Conservation (phyloP, 2,113 vertebrate species). For the Hippocampus mohnikei region DNA sequence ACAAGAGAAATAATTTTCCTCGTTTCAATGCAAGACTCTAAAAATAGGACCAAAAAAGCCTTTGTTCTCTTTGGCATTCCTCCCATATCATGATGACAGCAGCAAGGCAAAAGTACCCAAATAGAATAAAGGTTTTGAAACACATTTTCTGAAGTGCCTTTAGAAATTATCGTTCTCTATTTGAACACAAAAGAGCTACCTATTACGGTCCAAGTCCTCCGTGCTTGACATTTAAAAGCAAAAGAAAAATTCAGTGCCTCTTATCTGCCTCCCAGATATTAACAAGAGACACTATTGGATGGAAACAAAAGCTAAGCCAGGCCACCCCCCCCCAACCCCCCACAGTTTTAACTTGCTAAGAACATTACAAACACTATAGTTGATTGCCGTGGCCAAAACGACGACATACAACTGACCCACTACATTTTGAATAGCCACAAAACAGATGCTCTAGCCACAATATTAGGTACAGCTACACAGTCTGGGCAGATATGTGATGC, state of each 20-base stretch:
- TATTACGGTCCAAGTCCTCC: background rate
- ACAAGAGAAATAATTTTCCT: background rate
- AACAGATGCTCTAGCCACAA: background rate
- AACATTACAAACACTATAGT: background rate
- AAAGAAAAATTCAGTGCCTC: background rate
- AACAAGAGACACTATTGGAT: constrained; percentile 5
- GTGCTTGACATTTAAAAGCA: constrained; percentile 18
- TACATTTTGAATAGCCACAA: background rate
- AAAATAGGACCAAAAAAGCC: background rate
- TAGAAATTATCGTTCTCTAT: constrained; percentile 6
- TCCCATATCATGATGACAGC: constrained; percentile 12
- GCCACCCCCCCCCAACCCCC: too few species aligned
- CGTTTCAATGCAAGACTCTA: background rate
- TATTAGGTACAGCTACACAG: too few species aligned
- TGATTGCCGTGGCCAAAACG: background rate
- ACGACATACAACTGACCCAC: background rate
- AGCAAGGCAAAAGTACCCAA: background rate
- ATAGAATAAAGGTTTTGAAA: constrained; percentile 19
- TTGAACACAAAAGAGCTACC: constrained; percentile 8
- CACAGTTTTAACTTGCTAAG: background rate
- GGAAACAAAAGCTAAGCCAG: background rate
- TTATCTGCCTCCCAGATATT: background rate
- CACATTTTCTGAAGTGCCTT: constrained; percentile 2
- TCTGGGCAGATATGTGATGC: too few species aligned
- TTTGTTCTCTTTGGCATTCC: constrained; percentile 22